These are phyloP conservation scores for Coenonympha glycerion DNA, from an alignment of 2,888 invertebrate species.

Conservation along the genomic window DNA sequence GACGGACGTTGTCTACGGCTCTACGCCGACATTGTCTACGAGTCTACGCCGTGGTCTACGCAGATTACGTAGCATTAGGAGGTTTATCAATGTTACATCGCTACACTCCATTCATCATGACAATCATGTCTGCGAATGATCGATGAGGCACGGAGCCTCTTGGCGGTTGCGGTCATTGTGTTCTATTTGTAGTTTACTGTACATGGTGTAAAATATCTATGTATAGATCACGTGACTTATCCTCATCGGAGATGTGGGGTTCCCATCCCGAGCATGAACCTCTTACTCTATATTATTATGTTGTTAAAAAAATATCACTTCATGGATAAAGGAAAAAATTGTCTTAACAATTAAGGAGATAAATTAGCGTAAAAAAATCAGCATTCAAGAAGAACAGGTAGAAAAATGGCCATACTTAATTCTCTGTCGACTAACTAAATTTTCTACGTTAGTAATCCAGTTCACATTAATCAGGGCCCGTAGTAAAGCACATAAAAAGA, in stretches of 20 bases:
- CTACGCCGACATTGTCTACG: too few species aligned
- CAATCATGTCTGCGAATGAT: constrained; percentile 45
- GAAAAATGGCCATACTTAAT: background rate
- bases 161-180: constrained; percentile 13
- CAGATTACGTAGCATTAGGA: constrained; percentile 19
- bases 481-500: constrained; percentile 15
- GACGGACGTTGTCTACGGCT: too few species aligned
- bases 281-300: too few species aligned
- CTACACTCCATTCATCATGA: constrained; percentile 46
- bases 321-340: too few species aligned
- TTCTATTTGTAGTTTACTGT: constrained; percentile 7
- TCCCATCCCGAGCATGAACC: too few species aligned
- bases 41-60: background rate
- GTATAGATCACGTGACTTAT: background rate
- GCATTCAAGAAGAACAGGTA: background rate
- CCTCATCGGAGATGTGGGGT: too few species aligned
- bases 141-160: constrained; percentile 36
- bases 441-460: constrained; percentile 9
- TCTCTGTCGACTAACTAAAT: background rate
- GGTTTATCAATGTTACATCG: constrained; percentile 42
- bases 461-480: constrained; percentile 14
- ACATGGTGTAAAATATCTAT: background rate
- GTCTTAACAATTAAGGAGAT: too few species aligned
- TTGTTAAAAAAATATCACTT: too few species aligned
- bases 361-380: too few species aligned